Evolutionary conservation across 2,888 invertebrate species (phyloP).

Genomic region (Protodeltote pygarga): DNA sequence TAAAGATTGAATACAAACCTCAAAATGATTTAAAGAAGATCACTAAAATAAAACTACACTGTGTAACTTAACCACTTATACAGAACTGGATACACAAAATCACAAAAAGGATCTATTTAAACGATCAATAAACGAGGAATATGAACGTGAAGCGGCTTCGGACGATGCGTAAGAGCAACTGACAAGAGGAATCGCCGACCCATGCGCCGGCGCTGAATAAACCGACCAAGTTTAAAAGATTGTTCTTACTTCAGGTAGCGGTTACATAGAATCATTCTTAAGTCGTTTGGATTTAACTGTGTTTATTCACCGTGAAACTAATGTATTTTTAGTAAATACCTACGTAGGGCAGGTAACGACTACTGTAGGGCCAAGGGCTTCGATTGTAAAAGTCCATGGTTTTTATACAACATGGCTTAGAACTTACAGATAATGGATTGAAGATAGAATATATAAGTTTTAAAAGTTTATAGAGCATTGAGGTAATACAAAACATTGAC

Average conservation of each 20-base stretch:
- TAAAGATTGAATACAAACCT: constrained; percentile 58
- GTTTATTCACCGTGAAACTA: constrained; percentile 81
- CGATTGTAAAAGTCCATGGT: constrained; percentile 50
- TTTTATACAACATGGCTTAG: constrained; percentile 30
- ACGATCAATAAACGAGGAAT: constrained; percentile 65
- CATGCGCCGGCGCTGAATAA: constrained; percentile 78
- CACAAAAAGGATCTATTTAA: constrained; percentile 64
- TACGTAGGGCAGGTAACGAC: constrained; percentile 78
- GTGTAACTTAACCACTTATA: constrained; percentile 28
- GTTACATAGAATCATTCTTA: constrained; percentile 14
- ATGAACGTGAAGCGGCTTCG: constrained; percentile 57
- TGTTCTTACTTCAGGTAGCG: constrained; percentile 4
- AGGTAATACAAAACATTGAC: background rate
- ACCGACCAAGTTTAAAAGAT: constrained; percentile 60
- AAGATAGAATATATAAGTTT: constrained; percentile 14
- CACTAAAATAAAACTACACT: constrained; percentile 53
- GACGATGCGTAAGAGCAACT: constrained; percentile 81
- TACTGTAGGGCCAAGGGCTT: constrained; percentile 78
- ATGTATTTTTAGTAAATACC: constrained; percentile 83
- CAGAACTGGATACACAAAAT: constrained; percentile 50
- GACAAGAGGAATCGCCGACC: constrained; percentile 71
- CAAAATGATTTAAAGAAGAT: constrained; percentile 19
- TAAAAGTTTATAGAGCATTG: background rate
- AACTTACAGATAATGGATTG: constrained; percentile 5
- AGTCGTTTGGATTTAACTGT: constrained; percentile 52